Evolutionary conservation across 2,797 vertebrate genomes (phyloP), one percentile per base, ranked within the genome.

Genomic region (Lutjanus campechanus): DNA sequence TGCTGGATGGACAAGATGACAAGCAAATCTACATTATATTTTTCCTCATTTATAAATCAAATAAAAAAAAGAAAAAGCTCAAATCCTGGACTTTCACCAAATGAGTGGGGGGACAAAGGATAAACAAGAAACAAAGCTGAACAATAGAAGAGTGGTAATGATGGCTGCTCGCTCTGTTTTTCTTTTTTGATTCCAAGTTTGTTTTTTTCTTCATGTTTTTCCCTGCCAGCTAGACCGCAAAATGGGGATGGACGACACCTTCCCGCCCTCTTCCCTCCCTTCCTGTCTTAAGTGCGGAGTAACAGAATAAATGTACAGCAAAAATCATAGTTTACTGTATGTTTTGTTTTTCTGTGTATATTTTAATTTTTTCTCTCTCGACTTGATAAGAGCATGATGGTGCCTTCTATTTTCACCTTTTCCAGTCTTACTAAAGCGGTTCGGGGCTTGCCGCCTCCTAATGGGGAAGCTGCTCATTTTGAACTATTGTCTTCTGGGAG

Each of bases 331-430:
- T 96, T 97, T 95, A 92, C 91, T 93, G 90, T 94, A 94, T 91
- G 89, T 81, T 92, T 89, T 69, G 69, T 86, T 95, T 55, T 89
- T 88, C 46, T 91, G 93, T 96, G 95, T 95, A 80, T 81, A 84
- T 85, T 79, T 89, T 82, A 12, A 72, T 84, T 93, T 36, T 36
- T 5, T 92, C 72, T 90, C 72, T 80, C 78, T 89, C 95, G 86
- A 97, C 90, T 95, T 92, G 88, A 92, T 83, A 97, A 95, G 96
- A 96, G 97, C 97, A 97, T 97, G 96, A 97, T 96, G 97, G 97
- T 98, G 97, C 97, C 97, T 99, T 98, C 96, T 95, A 93, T 95
- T 95, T 95, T 96, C 96, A 96, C 97, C 95, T 96, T 97, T 90
- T 97, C 95, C 95, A 97, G 96, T 97, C 96, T 97, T 93, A 96